Conservation (phyloP, 2,113 vertebrate genomes). For the Astur gentilis region DNA sequence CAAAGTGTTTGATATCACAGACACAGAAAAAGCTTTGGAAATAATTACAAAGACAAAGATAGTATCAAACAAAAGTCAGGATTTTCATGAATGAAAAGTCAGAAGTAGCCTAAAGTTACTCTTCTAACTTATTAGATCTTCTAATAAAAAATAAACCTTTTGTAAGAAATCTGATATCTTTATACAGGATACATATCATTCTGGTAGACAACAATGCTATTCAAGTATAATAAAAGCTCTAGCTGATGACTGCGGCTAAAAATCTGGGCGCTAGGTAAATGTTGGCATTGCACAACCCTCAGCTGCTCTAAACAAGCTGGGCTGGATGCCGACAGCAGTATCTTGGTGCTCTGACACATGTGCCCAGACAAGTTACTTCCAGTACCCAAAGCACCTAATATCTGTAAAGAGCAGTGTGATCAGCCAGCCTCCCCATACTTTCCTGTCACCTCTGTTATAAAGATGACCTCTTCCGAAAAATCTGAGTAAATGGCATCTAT, state of each 20-base stretch:
- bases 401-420: background rate
- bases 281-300: background rate
- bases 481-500: background rate
- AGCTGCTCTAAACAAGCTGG: background rate
- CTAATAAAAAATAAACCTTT: background rate
- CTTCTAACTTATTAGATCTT: background rate
- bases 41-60: slow-evolving; percentile 28
- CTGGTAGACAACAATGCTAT: background rate
- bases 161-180: background rate
- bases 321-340: background rate
- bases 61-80: background rate
- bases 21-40: background rate
- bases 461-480: background rate
- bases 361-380: background rate
- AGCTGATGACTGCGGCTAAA: background rate
- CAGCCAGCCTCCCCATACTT: background rate
- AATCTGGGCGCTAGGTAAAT: background rate
- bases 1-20: background rate
- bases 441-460: background rate
- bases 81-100: slow-evolving; percentile 29
- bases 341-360: background rate
- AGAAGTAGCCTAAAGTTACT: background rate
- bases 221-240: background rate
- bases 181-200: background rate
- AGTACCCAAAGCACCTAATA: background rate